Percentiles rank a stretch among this genome's conserved stretches.
phyloP scores from a whole-genome alignment of 1,140 invertebrate genomes.

The Achatina immaculata region DNA sequence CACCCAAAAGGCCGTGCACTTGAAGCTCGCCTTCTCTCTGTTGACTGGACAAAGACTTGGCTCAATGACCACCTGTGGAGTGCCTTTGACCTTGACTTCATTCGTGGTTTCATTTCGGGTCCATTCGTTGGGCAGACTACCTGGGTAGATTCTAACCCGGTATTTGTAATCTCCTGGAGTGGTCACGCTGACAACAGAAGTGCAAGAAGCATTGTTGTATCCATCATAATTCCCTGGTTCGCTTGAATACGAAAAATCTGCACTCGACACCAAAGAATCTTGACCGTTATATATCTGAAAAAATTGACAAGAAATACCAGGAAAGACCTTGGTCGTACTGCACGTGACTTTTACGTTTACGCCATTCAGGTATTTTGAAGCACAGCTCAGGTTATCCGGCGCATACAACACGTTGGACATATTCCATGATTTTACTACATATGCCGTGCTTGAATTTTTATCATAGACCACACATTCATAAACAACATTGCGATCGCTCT shows the following conservation, averaged over 20 bases:
- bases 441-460: not conserved
- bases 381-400: not conserved
- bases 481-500: not conserved
- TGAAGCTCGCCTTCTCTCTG: no score
- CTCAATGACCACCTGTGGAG: no score
- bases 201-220: not conserved
- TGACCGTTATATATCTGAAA: not conserved
- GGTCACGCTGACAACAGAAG: not conserved
- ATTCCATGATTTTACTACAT: not conserved
- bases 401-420: not conserved
- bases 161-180: not conserved
- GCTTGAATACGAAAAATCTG: not conserved
- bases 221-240: not conserved
- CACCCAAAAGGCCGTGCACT: no score
- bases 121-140: no score
- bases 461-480: not conserved
- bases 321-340: not conserved
- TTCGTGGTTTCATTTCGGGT: no score
- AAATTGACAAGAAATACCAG: not conserved
- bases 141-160: not conserved
- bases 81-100: no score
- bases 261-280: not conserved
- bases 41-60: no score
- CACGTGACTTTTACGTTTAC: not conserved
- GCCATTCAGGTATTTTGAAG: not conserved